Evolutionary conservation across 2,888 invertebrate species (phyloP), one percentile per base, ranked within the genome.

Genomic region (Mesochorus sp.): DNA sequence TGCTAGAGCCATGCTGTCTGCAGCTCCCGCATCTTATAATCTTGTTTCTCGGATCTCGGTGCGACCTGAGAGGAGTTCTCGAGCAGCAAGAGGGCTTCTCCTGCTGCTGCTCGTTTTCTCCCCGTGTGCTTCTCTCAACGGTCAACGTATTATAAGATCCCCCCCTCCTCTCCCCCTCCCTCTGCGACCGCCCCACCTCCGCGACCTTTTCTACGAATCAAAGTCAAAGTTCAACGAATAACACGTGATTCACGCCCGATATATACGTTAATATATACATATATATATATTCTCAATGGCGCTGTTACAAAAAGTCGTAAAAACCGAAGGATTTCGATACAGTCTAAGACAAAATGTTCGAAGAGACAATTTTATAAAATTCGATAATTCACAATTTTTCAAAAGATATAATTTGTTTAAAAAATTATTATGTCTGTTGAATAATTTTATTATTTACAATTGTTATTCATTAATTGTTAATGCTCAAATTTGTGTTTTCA

Each of bases 1-100:
- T 81, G 84, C 86, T 83, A 88, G 89, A 89, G 89, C 89, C 89
- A 90, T 88, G 89, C 90, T 89, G 89, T 90, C 89, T 90, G 88
- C 88, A 86, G 83, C 81, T 81, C 73, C 77, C 81, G 75, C 80
- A 80, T 84, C 83, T 86, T 85, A 84, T 86, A 87, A 88, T 88
- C 88, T 87, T 79, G 80, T 82, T 82, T 84, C 82, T 80, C 81
- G 85, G 84, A 87, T 85, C 87, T 86, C 81, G 80, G 59, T 39
- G 49, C 26, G 57, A 26, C 49, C 51, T 19, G 21, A 21, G 57
- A 51, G 44, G 47, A 73, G 49, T 55, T 53, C 47, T 44, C 70
- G 42, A 57, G 37, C 47, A 26, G 53, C 19, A 0, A 37, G 12
- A 39, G 12, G 12, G 12, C 10, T 10, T 37, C 21, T 21, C n/a